Base-by-base conservation (phyloP, 2,797 vertebrate genomes). In the Heliangelus exortis region DNA sequence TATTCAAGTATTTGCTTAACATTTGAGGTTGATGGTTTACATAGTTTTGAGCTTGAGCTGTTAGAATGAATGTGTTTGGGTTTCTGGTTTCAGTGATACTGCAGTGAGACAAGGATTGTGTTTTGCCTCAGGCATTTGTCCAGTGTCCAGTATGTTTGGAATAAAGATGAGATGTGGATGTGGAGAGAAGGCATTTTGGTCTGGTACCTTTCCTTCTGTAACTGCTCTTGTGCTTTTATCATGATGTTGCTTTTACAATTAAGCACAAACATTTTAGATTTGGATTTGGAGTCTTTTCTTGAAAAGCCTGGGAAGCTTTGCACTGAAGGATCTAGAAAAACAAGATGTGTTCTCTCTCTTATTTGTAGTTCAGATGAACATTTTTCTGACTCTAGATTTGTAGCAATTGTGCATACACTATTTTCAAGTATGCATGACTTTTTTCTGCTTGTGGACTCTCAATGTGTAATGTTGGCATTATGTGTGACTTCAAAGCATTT, bases 41-140 rank as follows among this genome's bases (percentile, higher is more conserved):
- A 11, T 62, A 51, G 28, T 62, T 93, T 50, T 31, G 31, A 78
- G 82, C 26, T 50, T 1, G 3, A 83, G 72, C 82, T 80, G 57
- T 26, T 58, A 28, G 78, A 58, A 7, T 43, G n/a, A 53, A 12
- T 20, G 2, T n/a, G 1, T 87, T 65, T 89, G 61, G 36, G 34
- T 85, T 85, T 74, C n/a, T 92, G 84, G n/a, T 89, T 94, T 89
- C 67, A 48, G 31, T 51, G 84, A 33, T 59, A 8, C 26, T 75
- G 61, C 43, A 78, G 1, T 34, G 1, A 31, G 34, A 31, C 54
- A 19, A 66, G 22, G 58, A 6, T 57, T 65, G 33, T 66, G 19
- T 47, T 47, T 58, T 74, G 19, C 33, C 34, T 6, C 21, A 28
- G 50, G 62, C 34, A 3, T 84, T 85, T 94, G 23, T 47, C 50